Evolutionary conservation across 2,113 vertebrate genomes (phyloP), one percentile per base, ranked within the genome.

Genomic region (Myotis brandtii): DNA sequence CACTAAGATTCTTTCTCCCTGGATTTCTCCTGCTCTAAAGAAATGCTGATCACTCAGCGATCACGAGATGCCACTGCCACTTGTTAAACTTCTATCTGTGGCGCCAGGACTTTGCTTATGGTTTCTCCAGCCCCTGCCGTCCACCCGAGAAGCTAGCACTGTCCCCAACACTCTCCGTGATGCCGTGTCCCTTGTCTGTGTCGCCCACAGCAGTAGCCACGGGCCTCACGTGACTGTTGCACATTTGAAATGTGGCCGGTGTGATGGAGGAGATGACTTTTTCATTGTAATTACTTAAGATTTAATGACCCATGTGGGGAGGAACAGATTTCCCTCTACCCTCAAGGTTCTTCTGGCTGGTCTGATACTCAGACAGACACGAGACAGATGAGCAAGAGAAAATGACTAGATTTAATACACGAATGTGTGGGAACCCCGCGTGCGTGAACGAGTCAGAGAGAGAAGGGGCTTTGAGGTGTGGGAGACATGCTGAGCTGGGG

Each of bases 161-260:
- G 18, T n/a, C 30, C 23, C 9, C 1, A 1, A 5, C 66, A 2
- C 14, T 5, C 4, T 48, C 59, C 43, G 3, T 1, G 2, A 1
- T 32, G 46, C 23, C 20, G 0, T 4, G 1, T 37, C 86, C 52
- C 27, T 0, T 9, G 0, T 54, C 67, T 25, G 30, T 30, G 0
- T 46, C 2, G 0, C n/a, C 64, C 13, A 20, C 32, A 37, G 40
- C 8, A 16, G 64, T 27, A 30, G 40, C 88, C 17, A 1, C 1
- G 0, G 18, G 34, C 67, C 40, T 17, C 13, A 0, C 5, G 2
- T 59, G 37, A 10, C 30, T 43, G 0, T 34, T 6, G 27, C 23
- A 9, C n/a, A 56, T 12, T 20, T 50, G 59, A 59, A 62, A 46
- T 21, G 5, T 75, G 76, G 3, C 20, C 40, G 4, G 32, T 37